Percentiles rank a stretch among this genome's conserved stretches.
Conservation (phyloP, 2,888 invertebrate genomes). For the Clanis bilineata region DNA sequence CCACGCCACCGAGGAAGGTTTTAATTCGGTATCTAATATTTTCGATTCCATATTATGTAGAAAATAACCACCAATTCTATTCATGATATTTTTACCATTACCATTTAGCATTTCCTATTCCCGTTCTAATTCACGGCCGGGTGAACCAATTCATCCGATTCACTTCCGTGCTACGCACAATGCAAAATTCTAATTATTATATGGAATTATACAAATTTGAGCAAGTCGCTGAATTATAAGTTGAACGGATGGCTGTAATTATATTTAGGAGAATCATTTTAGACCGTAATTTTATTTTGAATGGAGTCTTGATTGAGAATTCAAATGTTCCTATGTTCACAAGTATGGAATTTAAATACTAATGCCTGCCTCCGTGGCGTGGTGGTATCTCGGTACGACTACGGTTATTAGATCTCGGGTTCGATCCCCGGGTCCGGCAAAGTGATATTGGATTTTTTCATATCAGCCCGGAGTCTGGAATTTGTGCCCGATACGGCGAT, state of each 20-base stretch:
- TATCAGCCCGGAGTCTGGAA: too few species aligned
- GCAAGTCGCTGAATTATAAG: conserved; percentile 24
- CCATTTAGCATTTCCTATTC: background rate
- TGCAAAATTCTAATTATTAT: conserved; percentile 10
- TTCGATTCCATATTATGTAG: too few species aligned
- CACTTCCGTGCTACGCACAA: background rate
- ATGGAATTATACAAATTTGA: conserved; percentile 29
- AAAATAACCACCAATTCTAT: too few species aligned
- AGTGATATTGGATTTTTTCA: too few species aligned
- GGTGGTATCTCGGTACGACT: too few species aligned
- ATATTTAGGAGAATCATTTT: background rate
- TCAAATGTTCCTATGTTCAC: background rate
- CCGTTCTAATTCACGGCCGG: background rate
- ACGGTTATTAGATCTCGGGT: too few species aligned
- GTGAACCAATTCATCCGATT: background rate
- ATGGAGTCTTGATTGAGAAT: background rate
- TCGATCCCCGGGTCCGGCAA: too few species aligned
- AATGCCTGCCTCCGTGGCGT: too few species aligned
- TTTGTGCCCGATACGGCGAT: too few species aligned
- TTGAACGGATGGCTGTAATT: background rate
- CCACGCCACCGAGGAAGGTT: too few species aligned
- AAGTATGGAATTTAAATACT: too few species aligned
- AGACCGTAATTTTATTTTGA: background rate
- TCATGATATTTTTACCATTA: background rate
- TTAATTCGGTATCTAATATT: too few species aligned